A percentile compares a stretch with the other conserved stretches of the same genome.
These are phyloP conservation scores for Amphiprion percula DNA, from an alignment of 2,113 vertebrate species.

Conservation along the genomic window DNA sequence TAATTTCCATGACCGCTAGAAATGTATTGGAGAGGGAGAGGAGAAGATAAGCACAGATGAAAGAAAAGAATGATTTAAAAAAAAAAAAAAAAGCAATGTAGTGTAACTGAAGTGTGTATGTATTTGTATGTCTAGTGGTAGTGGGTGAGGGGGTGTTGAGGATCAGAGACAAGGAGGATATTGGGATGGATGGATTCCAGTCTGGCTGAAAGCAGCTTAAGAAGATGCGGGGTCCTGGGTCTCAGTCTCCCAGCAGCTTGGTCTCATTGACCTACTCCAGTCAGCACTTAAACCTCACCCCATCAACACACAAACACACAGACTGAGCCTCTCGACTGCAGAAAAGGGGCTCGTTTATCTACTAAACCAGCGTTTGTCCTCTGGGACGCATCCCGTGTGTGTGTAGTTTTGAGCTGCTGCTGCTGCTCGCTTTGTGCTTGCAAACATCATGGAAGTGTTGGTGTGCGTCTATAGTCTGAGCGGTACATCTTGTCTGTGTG, in stretches of 20 bases:
- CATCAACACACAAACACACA: constrained; percentile 33
- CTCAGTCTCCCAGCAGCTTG: constrained; percentile 57
- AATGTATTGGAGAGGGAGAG: constrained; percentile 45
- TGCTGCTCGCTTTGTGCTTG: constrained; percentile 3
- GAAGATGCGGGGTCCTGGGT: constrained; percentile 48
- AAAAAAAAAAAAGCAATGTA: constrained; percentile 10
- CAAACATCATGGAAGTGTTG: constrained; percentile 17
- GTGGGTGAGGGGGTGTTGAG: not conserved
- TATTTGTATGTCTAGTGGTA: constrained; percentile 27
- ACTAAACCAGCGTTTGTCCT: constrained; percentile 69
- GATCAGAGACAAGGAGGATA: constrained; percentile 36
- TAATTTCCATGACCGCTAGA: constrained; percentile 70
- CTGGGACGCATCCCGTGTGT: constrained; percentile 30
- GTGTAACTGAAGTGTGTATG: constrained; percentile 13
- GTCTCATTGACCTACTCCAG: constrained; percentile 73
- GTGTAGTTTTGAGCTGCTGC: constrained; percentile 22
- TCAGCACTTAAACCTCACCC: constrained; percentile 65
- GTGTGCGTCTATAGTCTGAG: constrained; percentile 6
- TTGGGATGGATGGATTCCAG: constrained; percentile 64
- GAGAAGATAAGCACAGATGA: constrained; percentile 62
- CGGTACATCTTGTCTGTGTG: constrained; percentile 1
- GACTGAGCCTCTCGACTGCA: constrained; percentile 49
- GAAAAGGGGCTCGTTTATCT: constrained; percentile 67
- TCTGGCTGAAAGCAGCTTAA: constrained; percentile 72
- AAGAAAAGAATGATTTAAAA: constrained; percentile 40